Evolutionary conservation across 2,113 vertebrate genomes (phyloP), one percentile per base, ranked within the genome.

Genomic region (Formicarius rufipectus): DNA sequence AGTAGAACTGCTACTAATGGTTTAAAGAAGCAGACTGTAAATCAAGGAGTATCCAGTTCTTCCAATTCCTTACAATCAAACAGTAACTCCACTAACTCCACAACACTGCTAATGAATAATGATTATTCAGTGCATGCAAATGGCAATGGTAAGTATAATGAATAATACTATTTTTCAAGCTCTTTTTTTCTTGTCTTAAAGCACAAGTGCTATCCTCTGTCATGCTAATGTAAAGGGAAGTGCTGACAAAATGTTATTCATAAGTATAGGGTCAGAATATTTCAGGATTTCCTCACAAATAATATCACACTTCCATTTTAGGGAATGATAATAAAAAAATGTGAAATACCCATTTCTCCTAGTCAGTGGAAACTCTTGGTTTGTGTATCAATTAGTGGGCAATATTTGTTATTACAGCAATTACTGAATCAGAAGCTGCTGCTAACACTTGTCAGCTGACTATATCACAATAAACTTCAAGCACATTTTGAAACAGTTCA

Each of bases 11-110:
- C 98, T 96, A 98, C 98, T 44, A 98, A 98, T 84, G 98, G 98
- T 93, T 97, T 98, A 97, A 98, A 97, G 98, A 98, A 98, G 95
- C 98, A 98, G 93, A 98, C 97, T 96, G 97, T 98, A 97, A 98
- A 98, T 91, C 98, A 98, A 97, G 98, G 98, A 89, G 98, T 98
- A 87, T 98, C 98, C 91, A 98, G 97, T 96, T 98, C 98, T 97
- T 98, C 98, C 97, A 98, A 98, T 97, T 98, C 98, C 75, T 98
- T 98, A 77, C 98, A 98, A 80, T 98, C 98, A 91, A 98, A 97
- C 96, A 98, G 98, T 95, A 98, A 98, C 94, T 98, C 98, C 91
- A 98, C 97, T 95, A 98, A 98, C 93, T 98, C 98, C 69, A 98
- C 98, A 83, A 97, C 98, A 28, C 86, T 98, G 92, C 97, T 98